Percentiles rank a stretch among this genome's conserved stretches.
Evolutionary conservation across 2,888 invertebrate genomes (phyloP).

Genomic region (Spilarctia lutea): DNA sequence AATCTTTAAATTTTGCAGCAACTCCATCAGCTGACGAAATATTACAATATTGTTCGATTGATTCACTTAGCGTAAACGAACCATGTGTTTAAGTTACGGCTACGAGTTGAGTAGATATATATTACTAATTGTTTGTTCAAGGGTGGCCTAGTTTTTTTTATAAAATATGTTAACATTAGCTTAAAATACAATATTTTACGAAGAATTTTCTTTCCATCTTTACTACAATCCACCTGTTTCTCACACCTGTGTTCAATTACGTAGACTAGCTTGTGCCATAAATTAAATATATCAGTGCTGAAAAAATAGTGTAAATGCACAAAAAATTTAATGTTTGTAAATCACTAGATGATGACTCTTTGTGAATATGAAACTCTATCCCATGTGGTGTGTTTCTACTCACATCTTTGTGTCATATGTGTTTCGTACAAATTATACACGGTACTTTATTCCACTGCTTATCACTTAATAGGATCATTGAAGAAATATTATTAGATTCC

Average conservation of each 20-base stretch:
- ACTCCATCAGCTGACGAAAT: conserved; percentile 46
- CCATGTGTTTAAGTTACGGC: conserved; percentile 47
- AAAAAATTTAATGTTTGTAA: not conserved
- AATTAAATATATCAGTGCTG: not conserved
- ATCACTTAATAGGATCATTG: not conserved
- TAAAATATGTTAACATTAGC: conserved; percentile 52
- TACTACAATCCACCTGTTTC: conserved; percentile 44
- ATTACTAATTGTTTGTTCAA: conserved; percentile 52
- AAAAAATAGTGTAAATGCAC: not conserved
- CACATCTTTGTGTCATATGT: not conserved
- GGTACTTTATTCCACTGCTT: not conserved
- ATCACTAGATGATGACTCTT: not conserved
- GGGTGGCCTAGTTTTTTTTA: conserved; percentile 52
- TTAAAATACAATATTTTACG: conserved; percentile 46
- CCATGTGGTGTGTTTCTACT: not conserved
- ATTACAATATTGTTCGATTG: conserved; percentile 44
- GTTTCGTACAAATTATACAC: not conserved
- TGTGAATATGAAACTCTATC: not conserved
- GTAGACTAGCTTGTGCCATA: conserved; percentile 9
- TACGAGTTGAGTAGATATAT: conserved; percentile 47
- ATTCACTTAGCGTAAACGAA: conserved; percentile 45
- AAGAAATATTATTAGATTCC: not conserved
- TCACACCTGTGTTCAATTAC: conserved; percentile 33
- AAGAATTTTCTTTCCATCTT: conserved; percentile 37
- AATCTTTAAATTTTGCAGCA: conserved; percentile 47